Percentiles rank a stretch among this genome's conserved stretches.
Evolutionary conservation across 1,140 invertebrate species (phyloP).

Genomic region (Lineus longissimus): DNA sequence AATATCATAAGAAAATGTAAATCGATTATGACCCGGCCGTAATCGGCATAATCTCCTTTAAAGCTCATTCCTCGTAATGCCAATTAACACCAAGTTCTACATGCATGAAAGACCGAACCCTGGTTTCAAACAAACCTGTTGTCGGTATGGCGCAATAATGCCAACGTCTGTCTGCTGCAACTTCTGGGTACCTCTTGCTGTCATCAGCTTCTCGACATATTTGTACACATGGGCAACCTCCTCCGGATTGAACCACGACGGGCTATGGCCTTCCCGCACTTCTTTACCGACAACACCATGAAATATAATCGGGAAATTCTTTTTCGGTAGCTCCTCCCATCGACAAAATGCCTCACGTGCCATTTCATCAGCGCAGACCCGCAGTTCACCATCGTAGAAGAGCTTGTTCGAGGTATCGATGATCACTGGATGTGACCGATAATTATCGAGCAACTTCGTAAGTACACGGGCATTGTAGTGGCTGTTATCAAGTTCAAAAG

Average conservation of each 20-base stretch:
- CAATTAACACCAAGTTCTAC: too few relatives aligned
- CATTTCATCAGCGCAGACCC: constrained; percentile 54
- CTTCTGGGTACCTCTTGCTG: constrained; percentile 53
- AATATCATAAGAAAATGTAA: too few relatives aligned
- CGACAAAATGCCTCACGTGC: constrained; percentile 46
- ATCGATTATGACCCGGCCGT: too few relatives aligned
- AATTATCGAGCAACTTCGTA: constrained; percentile 57
- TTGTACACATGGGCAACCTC: constrained; percentile 61
- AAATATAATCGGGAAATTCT: constrained; percentile 72
- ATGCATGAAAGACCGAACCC: too few relatives aligned
- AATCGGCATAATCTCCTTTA: too few relatives aligned
- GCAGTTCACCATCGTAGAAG: constrained; percentile 76
- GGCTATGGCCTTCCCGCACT: constrained; percentile 62
- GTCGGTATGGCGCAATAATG: constrained; percentile 87
- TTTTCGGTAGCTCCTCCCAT: constrained; percentile 48
- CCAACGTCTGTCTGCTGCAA: constrained; percentile 73
- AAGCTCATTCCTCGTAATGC: too few relatives aligned
- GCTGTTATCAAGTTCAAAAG: background rate
- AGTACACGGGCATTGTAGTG: constrained; percentile 20
- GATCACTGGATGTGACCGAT: constrained; percentile 73
- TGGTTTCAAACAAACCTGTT: constrained; percentile 62
- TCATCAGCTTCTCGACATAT: constrained; percentile 55
- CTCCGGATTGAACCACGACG: constrained; percentile 84
- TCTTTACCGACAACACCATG: constrained; percentile 75
- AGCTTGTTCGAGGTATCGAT: constrained; percentile 70